These are phyloP conservation scores for Pseudomyrmex concolor DNA, from an alignment of 1,140 invertebrate species.

Conservation along the genomic window DNA sequence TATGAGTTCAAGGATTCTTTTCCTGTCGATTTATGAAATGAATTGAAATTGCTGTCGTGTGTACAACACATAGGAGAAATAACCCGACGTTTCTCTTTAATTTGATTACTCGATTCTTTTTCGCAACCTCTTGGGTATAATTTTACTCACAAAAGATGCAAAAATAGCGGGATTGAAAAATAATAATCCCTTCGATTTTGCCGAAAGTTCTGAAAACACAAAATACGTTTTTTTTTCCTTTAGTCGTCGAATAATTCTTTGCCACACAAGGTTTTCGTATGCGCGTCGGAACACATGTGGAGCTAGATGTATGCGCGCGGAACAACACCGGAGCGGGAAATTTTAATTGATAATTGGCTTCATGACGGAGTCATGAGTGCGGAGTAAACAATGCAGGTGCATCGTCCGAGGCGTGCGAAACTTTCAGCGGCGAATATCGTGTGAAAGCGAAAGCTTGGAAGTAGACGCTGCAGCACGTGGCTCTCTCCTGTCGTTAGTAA, in stretches of 20 bases:
- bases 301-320: too few relatives aligned
- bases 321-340: background rate
- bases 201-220: background rate
- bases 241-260: too few relatives aligned
- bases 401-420: conserved; percentile 44
- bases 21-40: too few relatives aligned
- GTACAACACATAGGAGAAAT: too few relatives aligned
- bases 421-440: conserved; percentile 44
- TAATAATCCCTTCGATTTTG: background rate
- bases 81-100: too few relatives aligned
- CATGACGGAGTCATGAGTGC: background rate
- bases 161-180: too few relatives aligned
- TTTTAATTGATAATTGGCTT: conserved; percentile 1
- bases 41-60: too few relatives aligned
- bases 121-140: too few relatives aligned
- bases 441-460: conserved; percentile 67
- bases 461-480: conserved; percentile 66
- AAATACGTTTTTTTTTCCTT: background rate
- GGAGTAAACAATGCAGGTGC: conserved; percentile 20
- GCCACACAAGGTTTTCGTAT: too few relatives aligned
- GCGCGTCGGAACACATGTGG: background rate
- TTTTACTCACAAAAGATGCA: too few relatives aligned
- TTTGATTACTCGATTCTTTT: too few relatives aligned
- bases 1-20: background rate
- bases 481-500: conserved; percentile 75